Percentiles rank a stretch among this genome's conserved stretches.
Conservation (phyloP, 2,888 invertebrate genomes). For the Thecocarcelia acutangulata region DNA sequence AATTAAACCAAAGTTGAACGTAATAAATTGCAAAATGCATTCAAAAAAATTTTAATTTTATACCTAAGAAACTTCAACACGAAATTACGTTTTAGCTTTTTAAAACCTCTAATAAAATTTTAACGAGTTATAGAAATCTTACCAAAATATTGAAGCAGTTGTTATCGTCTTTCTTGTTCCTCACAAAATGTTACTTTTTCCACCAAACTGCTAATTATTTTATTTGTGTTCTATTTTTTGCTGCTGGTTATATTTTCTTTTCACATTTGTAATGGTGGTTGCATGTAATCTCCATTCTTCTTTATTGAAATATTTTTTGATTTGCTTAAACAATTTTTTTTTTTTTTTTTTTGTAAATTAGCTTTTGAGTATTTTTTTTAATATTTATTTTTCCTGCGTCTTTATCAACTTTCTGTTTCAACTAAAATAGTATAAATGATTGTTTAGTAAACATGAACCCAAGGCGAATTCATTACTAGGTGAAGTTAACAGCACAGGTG, state of each 20-base stretch:
- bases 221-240: not conserved
- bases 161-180: not conserved
- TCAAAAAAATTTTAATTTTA: constrained; percentile 5
- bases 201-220: not conserved
- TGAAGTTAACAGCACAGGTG: too few relatives aligned
- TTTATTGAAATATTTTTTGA: not conserved
- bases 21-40: constrained; percentile 34
- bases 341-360: constrained; percentile 55
- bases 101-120: not conserved
- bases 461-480: too few relatives aligned
- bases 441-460: constrained; percentile 23
- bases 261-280: not conserved
- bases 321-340: constrained; percentile 2
- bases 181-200: not conserved
- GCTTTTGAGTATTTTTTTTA: constrained; percentile 17
- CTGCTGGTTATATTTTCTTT: not conserved
- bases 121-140: constrained; percentile 5
- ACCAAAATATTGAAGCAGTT: constrained; percentile 28
- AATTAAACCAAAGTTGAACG: constrained; percentile 42
- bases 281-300: too few relatives aligned
- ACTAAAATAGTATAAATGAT: constrained; percentile 53
- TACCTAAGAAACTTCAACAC: constrained; percentile 10
- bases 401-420: constrained; percentile 48
- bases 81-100: constrained; percentile 62
- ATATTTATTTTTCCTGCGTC: constrained; percentile 23